phyloP scores from a whole-genome alignment of 2,888 invertebrate species.

The Oasisia sp. region DNA sequence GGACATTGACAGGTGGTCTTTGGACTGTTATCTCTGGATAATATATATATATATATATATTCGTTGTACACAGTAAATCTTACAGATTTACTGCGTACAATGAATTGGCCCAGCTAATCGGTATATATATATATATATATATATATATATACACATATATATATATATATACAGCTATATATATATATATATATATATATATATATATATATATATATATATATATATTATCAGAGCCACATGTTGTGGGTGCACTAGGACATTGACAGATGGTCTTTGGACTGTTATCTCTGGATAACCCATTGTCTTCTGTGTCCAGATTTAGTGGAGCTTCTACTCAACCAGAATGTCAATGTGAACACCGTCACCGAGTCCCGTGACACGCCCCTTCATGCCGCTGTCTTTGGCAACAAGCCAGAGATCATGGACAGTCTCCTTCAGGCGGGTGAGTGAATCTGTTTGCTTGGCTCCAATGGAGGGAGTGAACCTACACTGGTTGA shows the following conservation, averaged over 20 bases:
- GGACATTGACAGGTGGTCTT: too few species aligned
- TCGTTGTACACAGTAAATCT: too few species aligned
- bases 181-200: neutral
- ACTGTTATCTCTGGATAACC: neutral
- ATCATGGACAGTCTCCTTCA: conserved; percentile 53
- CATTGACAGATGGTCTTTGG: neutral
- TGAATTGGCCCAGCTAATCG: too few species aligned
- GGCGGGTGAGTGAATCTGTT: conserved; percentile 49
- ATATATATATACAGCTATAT: neutral
- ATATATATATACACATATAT: too few species aligned
- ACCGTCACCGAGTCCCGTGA: conserved; percentile 51
- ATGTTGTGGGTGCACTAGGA: too few species aligned
- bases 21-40: neutral
- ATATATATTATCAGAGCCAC: too few species aligned
- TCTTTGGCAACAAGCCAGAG: conserved; percentile 54
- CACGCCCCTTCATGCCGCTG: conserved; percentile 58
- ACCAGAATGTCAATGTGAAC: conserved; percentile 47
- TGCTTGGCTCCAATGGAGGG: neutral
- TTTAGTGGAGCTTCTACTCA: conserved; percentile 51
- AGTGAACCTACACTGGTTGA: neutral
- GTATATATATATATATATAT: neutral
- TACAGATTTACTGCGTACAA: too few species aligned
- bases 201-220: too few species aligned
- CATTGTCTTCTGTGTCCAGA: conserved; percentile 43
- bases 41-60: too few species aligned